These are phyloP conservation scores for Platycheirus albimanus DNA, from an alignment of 2,888 invertebrate species.

Conservation along the genomic window DNA sequence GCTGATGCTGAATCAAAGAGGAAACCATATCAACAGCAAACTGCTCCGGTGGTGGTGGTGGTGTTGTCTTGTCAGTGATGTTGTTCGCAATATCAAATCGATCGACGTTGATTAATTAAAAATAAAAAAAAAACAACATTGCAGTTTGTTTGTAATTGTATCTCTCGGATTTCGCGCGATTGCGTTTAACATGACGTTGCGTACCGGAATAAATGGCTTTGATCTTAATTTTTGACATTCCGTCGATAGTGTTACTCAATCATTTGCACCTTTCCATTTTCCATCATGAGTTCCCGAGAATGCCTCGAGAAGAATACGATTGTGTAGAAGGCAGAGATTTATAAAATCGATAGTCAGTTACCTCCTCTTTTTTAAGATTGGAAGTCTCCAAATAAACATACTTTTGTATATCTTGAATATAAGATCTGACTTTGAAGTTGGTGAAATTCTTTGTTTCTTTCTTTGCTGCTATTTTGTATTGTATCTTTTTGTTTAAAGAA, in stretches of 20 bases:
- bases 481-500: no score
- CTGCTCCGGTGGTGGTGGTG: background rate
- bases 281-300: conserved; percentile 11
- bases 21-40: conserved; percentile 24
- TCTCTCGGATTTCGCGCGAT: background rate
- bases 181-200: conserved; percentile 1
- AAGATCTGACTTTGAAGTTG: conserved; percentile 31
- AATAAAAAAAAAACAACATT: conserved; percentile 11
- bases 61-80: no score
- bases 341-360: background rate
- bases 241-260: conserved; percentile 58
- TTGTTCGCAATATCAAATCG: no score
- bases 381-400: conserved; percentile 8
- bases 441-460: no score
- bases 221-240: conserved; percentile 65
- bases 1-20: conserved; percentile 2
- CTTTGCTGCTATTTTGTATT: no score
- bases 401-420: background rate
- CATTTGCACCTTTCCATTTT: no score
- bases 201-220: conserved; percentile 64
- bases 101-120: conserved; percentile 41
- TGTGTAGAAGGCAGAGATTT: conserved; percentile 14
- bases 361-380: no score
- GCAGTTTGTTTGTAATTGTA: conserved; percentile 21
- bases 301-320: conserved; percentile 10